Evolutionary conservation across 2,888 invertebrate species (phyloP).

Genomic region (Priapulus caudatus): DNA sequence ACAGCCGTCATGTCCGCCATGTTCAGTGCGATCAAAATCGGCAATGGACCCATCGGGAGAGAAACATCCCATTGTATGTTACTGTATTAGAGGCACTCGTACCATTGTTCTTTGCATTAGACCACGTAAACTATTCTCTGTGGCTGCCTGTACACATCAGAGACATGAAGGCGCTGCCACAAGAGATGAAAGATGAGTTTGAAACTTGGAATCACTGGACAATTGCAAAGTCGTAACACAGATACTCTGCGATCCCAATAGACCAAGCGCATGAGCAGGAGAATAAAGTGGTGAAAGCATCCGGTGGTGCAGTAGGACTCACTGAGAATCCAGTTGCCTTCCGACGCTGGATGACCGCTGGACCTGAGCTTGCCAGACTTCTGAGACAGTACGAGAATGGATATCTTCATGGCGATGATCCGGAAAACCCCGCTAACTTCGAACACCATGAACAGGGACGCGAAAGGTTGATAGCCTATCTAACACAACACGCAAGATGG

Average conservation of each 20-base stretch:
- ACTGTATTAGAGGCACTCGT: too few species aligned
- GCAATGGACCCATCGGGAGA: too few species aligned
- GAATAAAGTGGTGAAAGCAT: constrained; percentile 17
- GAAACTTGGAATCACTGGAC: too few species aligned
- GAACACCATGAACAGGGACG: constrained; percentile 17
- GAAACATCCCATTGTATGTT: too few species aligned
- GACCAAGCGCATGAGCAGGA: constrained; percentile 21
- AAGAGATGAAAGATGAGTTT: constrained; percentile 12
- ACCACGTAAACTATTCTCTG: too few species aligned
- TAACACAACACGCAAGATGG: too few species aligned
- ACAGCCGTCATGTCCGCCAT: too few species aligned
- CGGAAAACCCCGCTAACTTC: constrained; percentile 4
- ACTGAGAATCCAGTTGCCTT: constrained; percentile 18
- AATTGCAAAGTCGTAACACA: constrained; percentile 10
- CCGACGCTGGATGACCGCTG: too few species aligned
- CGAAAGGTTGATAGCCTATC: constrained; percentile 12
- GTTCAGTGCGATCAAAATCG: too few species aligned
- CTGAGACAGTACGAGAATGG: constrained; percentile 13
- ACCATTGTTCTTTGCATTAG: too few species aligned
- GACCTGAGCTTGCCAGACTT: constrained; percentile 17
- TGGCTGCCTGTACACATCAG: too few species aligned
- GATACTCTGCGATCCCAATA: constrained; percentile 16
- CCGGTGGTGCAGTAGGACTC: too few species aligned
- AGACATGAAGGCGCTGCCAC: constrained; percentile 8
- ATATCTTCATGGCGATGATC: constrained; percentile 11